phyloP scores from a whole-genome alignment of 2,888 invertebrate species.

The Sarcophaga subvicina region DNA sequence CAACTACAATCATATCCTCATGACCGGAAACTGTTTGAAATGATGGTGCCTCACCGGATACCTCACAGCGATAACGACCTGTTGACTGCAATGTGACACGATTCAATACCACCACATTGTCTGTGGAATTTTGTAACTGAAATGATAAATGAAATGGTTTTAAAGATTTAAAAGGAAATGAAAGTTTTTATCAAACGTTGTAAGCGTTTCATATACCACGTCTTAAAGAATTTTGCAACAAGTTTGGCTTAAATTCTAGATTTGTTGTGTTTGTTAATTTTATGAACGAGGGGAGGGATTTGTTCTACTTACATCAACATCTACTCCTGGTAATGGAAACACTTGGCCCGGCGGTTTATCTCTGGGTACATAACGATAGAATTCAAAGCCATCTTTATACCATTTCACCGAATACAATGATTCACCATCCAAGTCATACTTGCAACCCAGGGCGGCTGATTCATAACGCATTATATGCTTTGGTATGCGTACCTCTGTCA shows the following conservation, averaged over 20 bases:
- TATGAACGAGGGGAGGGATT: background rate
- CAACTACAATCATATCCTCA: slow-evolving; percentile 89
- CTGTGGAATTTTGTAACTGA: slow-evolving; percentile 86
- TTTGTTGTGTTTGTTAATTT: no score
- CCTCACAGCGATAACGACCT: slow-evolving; percentile 90
- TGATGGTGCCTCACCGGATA: slow-evolving; percentile 89
- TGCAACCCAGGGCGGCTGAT: slow-evolving; percentile 89
- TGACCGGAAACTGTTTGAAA: slow-evolving; percentile 90
- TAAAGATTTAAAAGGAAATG: background rate
- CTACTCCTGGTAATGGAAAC: slow-evolving; percentile 90
- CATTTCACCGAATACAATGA: slow-evolving; percentile 94
- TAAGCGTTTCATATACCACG: no score
- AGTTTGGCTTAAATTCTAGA: no score
- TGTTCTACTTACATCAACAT: slow-evolving; percentile 89
- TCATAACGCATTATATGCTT: slow-evolving; percentile 91
- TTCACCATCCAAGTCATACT: slow-evolving; percentile 92
- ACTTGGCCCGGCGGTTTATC: slow-evolving; percentile 91
- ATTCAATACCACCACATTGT: slow-evolving; percentile 85
- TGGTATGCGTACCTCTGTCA: slow-evolving; percentile 91
- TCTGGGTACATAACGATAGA: slow-evolving; percentile 92
- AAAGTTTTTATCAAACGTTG: background rate
- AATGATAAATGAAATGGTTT: slow-evolving; percentile 61
- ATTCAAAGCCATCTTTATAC: slow-evolving; percentile 95
- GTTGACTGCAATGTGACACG: slow-evolving; percentile 88
- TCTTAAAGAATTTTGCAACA: no score